Percentiles rank a stretch among this genome's conserved stretches.
phyloP scores from a whole-genome alignment of 2,797 vertebrate species.

The Anniella stebbinsi region DNA sequence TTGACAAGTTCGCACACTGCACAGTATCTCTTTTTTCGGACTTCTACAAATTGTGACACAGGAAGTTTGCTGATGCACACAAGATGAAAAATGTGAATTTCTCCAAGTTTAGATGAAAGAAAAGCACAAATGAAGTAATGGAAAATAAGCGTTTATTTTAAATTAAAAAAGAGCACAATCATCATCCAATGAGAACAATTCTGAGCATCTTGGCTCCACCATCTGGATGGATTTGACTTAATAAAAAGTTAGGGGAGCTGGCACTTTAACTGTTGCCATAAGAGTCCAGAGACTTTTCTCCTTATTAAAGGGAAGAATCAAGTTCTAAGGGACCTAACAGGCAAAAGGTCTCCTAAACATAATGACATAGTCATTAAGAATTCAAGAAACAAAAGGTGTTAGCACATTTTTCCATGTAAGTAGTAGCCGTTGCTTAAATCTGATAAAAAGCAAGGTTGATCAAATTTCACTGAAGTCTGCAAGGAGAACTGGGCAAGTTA shows the following conservation, averaged over 20 bases:
- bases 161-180: slow-evolving; percentile 69
- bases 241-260: slow-evolving; percentile 56
- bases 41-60: neutral
- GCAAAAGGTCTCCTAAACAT: neutral
- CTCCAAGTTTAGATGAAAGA: neutral
- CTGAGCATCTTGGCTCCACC: slow-evolving; percentile 66
- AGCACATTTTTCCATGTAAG: slow-evolving; percentile 26
- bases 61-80: rapidly evolving
- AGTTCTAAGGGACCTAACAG: neutral
- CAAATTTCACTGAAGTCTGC: neutral
- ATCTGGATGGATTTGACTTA: slow-evolving; percentile 43
- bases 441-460: slow-evolving; percentile 45
- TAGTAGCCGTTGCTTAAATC: slow-evolving; percentile 2
- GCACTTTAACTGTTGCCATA: slow-evolving; percentile 38
- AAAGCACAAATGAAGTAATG: slow-evolving; percentile 45
- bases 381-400: neutral
- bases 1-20: neutral
- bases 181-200: slow-evolving; percentile 67
- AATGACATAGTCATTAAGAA: neutral
- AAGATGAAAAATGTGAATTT: neutral
- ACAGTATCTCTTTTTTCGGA: neutral
- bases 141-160: slow-evolving; percentile 77
- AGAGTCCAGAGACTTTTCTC: neutral
- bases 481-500: neutral
- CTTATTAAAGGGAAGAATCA: slow-evolving; percentile 21